Percentiles rank a stretch among this genome's conserved stretches.
Evolutionary conservation across 2,113 vertebrate species (phyloP).

Genomic region (Butorides virescens): DNA sequence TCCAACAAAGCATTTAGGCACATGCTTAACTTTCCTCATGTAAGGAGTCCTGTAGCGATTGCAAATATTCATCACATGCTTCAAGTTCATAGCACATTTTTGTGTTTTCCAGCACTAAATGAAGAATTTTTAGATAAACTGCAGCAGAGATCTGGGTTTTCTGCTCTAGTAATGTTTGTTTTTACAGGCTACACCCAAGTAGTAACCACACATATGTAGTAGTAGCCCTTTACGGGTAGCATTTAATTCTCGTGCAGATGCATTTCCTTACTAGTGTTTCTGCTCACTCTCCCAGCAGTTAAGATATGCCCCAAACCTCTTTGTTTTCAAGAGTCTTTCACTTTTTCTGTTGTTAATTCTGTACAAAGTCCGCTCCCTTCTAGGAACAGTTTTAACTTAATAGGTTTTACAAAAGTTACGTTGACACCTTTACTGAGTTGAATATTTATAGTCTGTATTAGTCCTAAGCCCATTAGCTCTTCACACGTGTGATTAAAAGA

Average conservation of each 20-base stretch:
- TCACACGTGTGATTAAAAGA: background rate
- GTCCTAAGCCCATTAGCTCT: background rate
- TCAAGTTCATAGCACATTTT: background rate
- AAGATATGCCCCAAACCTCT: background rate
- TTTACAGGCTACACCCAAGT: background rate
- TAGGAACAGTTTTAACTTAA: background rate
- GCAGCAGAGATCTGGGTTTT: background rate
- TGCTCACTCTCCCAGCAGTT: background rate
- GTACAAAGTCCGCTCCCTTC: background rate
- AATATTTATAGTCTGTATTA: background rate
- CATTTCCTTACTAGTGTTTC: background rate
- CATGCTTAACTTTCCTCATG: background rate
- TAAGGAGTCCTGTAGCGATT: background rate
- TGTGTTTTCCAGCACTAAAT: background rate
- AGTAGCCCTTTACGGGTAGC: rapidly evolving
- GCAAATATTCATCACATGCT: background rate
- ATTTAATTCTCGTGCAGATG: background rate
- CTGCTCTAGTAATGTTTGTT: background rate
- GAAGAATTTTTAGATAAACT: background rate
- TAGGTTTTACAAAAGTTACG: background rate
- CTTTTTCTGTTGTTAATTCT: background rate
- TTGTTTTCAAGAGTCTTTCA: background rate
- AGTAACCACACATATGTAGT: background rate
- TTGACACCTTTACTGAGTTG: background rate
- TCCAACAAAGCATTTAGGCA: background rate